Conservation (phyloP, 2,888 invertebrate species). For the Thera obeliscata region DNA sequence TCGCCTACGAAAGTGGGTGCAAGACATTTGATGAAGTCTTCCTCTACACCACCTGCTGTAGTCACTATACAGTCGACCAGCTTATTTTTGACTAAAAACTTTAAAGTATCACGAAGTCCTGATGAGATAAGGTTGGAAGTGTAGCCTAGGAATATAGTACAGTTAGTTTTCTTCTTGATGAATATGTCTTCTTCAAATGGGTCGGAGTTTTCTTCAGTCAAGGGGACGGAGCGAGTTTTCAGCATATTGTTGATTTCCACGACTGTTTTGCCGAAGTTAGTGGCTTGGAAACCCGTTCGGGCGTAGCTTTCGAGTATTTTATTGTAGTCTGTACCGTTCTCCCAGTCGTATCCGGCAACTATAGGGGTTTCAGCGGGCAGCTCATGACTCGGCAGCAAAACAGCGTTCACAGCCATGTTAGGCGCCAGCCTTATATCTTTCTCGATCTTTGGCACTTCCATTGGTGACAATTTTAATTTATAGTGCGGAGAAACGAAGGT, state of each 20-base stretch:
- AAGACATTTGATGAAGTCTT: conserved; percentile 99
- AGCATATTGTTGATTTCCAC: conserved; percentile 97
- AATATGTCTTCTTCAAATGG: conserved; percentile 91
- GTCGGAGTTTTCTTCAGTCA: conserved; percentile 87
- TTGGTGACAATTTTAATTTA: conserved; percentile 40
- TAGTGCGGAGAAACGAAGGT: conserved; percentile 7
- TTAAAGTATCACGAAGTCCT: conserved; percentile 95
- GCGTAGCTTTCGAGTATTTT: conserved; percentile 91
- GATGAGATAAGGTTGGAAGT: conserved; percentile 99
- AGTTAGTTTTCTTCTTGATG: conserved; percentile 90
- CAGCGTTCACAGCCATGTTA: conserved; percentile 87
- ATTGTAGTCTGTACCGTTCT: conserved; percentile 93
- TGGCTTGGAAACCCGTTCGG: conserved; percentile 98
- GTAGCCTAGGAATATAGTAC: conserved; percentile 98
- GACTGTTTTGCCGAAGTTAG: conserved; percentile 95
- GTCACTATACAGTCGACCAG: conserved; percentile 98
- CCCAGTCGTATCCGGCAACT: conserved; percentile 97
- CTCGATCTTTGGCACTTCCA: conserved; percentile 61
- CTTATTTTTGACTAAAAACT: conserved; percentile 86
- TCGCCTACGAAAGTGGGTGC: conserved; percentile 97
- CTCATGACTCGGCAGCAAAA: conserved; percentile 87
- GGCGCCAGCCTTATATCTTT: conserved; percentile 64
- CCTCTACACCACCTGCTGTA: conserved; percentile 99
- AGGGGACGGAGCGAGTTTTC: conserved; percentile 87
- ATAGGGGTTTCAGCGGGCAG: conserved; percentile 87